Base-by-base conservation (phyloP, 1,140 invertebrate species). In the Rhopalosiphum padi region DNA sequence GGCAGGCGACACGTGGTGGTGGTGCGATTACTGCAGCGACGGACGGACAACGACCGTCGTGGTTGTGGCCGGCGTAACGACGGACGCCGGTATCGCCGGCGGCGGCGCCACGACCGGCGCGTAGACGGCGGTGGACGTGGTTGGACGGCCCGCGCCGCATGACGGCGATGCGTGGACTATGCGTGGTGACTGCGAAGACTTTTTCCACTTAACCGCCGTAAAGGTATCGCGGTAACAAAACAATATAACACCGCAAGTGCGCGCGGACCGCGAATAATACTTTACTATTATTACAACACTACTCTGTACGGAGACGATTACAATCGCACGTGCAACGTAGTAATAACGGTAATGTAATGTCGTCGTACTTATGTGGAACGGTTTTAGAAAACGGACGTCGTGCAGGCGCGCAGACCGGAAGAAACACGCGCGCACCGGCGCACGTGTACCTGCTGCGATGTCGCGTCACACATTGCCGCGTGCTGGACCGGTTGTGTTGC, bases 21-120 rank as follows among this genome's bases (percentile, higher is more conserved):
- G 41, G 41, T 87, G 51, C 55, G n/a, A 8, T 37, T n/a, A 22
- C 87, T 23, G 90, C 43, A 25, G 68, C n/a, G 22, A 83, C 90
- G 90, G 43, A 60, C 60, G 90, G 77, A 83, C 91, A 23, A 25
- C 43, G 22, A 35, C 43, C 91, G 68, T 30, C 77, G 77, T 41
- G 68, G 30, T 77, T 15, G 90, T 55, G 23, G 60, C 77, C 90
- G 90, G 41, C 23, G 90, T n/a, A 22, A 25, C 91, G 48, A 37
- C 48, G 46, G 60, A 92, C 77, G 48, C 46, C 91, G 41, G 90
- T 60, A 60, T 2, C 22, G 41, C 51, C 90, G 68, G 91, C 46
- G 46, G 48, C 55, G 77, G 30, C 60, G n/a, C 55, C n/a, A 18
- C 90, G 41, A 68, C 60, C 53, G 53, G 60, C 23, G 25, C 90